A percentile compares a stretch with the other conserved stretches of the same genome.
phyloP scores from a whole-genome alignment of 2,797 vertebrate species.

The Manis crassicaudata region DNA sequence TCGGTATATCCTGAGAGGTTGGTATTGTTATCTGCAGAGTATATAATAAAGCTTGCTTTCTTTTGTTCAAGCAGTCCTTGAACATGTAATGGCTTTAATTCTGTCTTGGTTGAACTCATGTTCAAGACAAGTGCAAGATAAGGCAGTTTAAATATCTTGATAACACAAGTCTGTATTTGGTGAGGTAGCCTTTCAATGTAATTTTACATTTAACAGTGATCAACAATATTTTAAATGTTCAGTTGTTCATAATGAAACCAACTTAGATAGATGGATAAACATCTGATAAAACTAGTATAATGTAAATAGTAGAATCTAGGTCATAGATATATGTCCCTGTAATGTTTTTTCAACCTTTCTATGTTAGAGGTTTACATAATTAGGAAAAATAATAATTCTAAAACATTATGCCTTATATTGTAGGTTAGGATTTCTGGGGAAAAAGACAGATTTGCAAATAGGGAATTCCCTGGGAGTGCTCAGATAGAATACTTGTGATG shows the following conservation, averaged over 20 bases:
- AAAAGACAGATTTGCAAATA: background rate
- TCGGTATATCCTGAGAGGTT: background rate
- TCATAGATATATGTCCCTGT: background rate
- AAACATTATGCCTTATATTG: background rate
- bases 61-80: background rate
- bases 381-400: background rate
- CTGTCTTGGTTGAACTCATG: background rate
- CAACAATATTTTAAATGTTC: background rate
- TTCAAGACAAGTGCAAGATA: background rate
- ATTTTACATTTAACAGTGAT: background rate
- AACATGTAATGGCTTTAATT: background rate
- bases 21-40: background rate
- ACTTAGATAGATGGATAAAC: background rate
- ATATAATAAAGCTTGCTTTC: background rate
- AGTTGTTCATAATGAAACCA: background rate
- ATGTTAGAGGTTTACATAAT: background rate
- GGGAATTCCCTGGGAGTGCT: background rate
- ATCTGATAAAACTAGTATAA: background rate
- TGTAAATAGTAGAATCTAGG: background rate
- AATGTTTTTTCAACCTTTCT: background rate
- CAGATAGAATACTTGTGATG: too few relatives aligned
- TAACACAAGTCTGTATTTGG: background rate
- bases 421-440: background rate
- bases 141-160: background rate
- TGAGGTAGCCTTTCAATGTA: background rate